A percentile compares a stretch with the other conserved stretches of the same genome.
Evolutionary conservation across 2,113 vertebrate genomes (phyloP).

Genomic region (Centropus bengalensis): DNA sequence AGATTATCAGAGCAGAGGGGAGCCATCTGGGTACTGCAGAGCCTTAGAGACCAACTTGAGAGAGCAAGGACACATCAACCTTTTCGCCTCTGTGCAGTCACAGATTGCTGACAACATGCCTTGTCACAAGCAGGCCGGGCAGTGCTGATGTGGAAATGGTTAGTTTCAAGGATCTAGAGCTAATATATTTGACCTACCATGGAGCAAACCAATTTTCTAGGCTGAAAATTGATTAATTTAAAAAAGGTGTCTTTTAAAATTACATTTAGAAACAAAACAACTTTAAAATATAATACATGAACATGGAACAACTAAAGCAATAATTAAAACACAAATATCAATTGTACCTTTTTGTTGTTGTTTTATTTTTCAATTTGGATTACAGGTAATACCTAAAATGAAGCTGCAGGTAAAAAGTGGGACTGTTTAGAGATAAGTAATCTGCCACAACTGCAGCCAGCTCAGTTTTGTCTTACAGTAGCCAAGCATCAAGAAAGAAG

Average conservation of each 20-base stretch:
- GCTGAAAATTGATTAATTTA: not conserved
- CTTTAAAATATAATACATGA: not conserved
- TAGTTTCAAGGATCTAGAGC: not conserved
- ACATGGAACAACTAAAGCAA: not conserved
- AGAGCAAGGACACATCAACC: conserved; percentile 70
- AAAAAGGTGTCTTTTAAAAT: not conserved
- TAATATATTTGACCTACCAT: not conserved
- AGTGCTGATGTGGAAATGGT: not conserved
- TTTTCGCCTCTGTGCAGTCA: not conserved
- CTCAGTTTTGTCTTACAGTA: not conserved
- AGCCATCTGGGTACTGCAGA: conserved; percentile 70
- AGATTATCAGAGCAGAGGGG: conserved; percentile 69
- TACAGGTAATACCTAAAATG: not conserved
- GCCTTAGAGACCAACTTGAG: conserved; percentile 37
- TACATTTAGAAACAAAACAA: not conserved
- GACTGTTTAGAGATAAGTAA: not conserved
- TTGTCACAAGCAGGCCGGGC: not conserved
- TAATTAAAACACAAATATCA: not conserved
- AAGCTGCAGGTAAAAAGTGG: not conserved
- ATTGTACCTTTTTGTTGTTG: not conserved
- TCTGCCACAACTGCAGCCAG: not conserved
- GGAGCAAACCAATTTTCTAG: not conserved
- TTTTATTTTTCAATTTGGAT: not conserved
- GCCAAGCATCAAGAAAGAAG: not conserved
- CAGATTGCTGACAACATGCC: not conserved